These are phyloP conservation scores for Sphecodes monilicornis DNA, from an alignment of 2,888 invertebrate species.

Conservation along the genomic window DNA sequence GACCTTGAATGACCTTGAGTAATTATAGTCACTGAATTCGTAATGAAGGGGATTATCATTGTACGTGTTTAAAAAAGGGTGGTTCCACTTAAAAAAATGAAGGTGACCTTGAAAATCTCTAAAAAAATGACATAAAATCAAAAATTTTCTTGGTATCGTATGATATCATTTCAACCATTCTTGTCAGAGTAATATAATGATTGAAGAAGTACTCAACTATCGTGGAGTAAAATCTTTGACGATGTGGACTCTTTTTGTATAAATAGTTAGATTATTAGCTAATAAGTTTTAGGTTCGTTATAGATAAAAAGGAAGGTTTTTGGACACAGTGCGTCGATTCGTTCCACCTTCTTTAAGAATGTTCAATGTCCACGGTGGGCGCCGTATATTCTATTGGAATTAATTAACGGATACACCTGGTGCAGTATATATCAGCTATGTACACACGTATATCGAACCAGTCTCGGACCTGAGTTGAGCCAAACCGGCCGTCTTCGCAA, in stretches of 20 bases:
- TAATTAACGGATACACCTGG: conserved; percentile 54
- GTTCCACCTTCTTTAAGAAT: neutral
- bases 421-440: conserved; percentile 29
- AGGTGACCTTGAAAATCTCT: too few relatives aligned
- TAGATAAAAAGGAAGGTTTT: neutral
- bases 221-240: too few relatives aligned
- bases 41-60: too few relatives aligned
- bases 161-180: too few relatives aligned
- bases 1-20: too few relatives aligned
- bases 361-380: neutral
- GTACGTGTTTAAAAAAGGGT: too few relatives aligned
- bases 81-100: too few relatives aligned
- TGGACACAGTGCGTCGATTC: neutral
- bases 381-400: conserved; percentile 42
- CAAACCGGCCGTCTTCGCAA: conserved; percentile 50
- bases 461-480: conserved; percentile 18
- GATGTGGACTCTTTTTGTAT: too few relatives aligned
- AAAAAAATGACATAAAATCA: too few relatives aligned
- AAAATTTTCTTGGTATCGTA: too few relatives aligned
- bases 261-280: neutral
- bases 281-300: neutral
- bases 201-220: neutral
- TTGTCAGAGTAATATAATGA: neutral
- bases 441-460: conserved; percentile 27
- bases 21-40: too few relatives aligned